Base-by-base conservation (phyloP, 2,888 invertebrate genomes). In the Rotaria magnacalcarata region DNA sequence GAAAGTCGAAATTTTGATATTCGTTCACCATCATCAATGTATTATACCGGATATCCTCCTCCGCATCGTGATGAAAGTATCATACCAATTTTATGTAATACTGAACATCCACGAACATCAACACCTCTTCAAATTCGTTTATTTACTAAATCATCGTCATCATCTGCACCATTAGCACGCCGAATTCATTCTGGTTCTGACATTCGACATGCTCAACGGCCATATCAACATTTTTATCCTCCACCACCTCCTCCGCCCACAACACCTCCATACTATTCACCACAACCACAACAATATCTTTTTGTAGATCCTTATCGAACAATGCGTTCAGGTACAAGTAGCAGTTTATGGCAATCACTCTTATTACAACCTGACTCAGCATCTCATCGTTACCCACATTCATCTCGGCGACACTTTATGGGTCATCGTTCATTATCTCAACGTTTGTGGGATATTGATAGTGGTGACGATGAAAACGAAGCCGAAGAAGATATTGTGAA, bases 301-400 rank as follows among this genome's bases (percentile, higher is more conserved):
- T 41, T 67, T 47, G 47, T 80, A 7, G 80, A 80, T 80, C 80
- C 80, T 14, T 80, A 80, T 80, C 80, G 80, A 80, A 80, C 80
- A 47, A n/a, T 80, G 47, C 80, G 47, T 4, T 80, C 80, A n/a
- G 24, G 80, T 5, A 80, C 47, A 10, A 47, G 80, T 80, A 14
- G 47, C 11, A 80, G 34, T 80, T 21, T 47, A 47, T 80, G 47
- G 43, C 80, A 80, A n/a, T 80, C 80, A 47, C n/a, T 47, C 47
- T 47, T 80, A 47, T n/a, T 47, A 80, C 80, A 47, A 80, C 10
- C 80, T 24, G 24, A n/a, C 21, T 41, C 10, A n/a, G 5, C 21
- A 11, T 47, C 47, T 34, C 24, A 80, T 80, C 43, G 47, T 47
- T 11, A 47, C 19, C 21, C 24, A n/a, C 47, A 24, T 24, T 10